Percentiles rank a stretch among this genome's conserved stretches.
Evolutionary conservation across 2,888 invertebrate genomes (phyloP).

Genomic region (Julus scandinavius): DNA sequence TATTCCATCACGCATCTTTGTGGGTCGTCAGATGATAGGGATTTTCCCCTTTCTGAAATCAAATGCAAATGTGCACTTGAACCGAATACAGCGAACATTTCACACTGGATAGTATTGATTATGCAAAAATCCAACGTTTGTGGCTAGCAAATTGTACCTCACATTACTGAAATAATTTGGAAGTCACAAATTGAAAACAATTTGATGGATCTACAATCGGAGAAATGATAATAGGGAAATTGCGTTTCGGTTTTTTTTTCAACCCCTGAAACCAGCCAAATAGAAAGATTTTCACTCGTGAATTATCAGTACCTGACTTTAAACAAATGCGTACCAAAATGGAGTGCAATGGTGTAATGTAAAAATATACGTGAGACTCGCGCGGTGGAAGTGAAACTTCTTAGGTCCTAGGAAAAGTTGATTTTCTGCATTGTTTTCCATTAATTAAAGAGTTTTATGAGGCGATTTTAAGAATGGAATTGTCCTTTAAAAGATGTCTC

Average conservation of each 20-base stretch:
- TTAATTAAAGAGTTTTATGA: no score
- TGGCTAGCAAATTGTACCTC: neutral
- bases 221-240: neutral
- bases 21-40: neutral
- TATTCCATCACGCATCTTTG: neutral
- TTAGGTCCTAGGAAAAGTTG: no score
- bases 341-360: no score
- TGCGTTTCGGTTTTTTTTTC: neutral
- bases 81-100: neutral
- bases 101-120: neutral
- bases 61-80: conserved; percentile 13
- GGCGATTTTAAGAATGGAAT: no score
- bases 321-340: neutral
- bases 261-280: neutral
- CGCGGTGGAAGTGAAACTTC: no score
- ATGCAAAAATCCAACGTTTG: neutral
- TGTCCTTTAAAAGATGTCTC: no score
- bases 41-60: neutral
- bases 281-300: neutral
- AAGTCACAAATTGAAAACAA: neutral
- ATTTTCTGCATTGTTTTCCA: no score
- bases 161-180: neutral
- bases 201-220: neutral
- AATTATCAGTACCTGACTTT: neutral
- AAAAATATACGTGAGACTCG: no score